Evolutionary conservation across 1,140 invertebrate species (phyloP).

Genomic region (Fopius arisanus): DNA sequence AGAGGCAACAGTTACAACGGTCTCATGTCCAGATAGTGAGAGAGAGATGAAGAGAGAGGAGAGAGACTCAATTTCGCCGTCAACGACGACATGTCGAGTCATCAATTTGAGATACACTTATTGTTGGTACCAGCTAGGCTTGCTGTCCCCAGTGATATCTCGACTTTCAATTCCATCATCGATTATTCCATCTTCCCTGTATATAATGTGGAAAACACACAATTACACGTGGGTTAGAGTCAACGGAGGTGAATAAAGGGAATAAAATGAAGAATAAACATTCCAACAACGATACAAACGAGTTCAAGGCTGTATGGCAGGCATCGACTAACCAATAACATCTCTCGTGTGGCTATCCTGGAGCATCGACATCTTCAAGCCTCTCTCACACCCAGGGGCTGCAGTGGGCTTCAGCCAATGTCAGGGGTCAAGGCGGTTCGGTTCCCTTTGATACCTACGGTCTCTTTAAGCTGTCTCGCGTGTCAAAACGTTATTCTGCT

Average conservation of each 20-base stretch:
- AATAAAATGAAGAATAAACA: background rate
- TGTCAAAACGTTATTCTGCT: slow-evolving; percentile 42
- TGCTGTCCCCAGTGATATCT: background rate
- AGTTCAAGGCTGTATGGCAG: background rate
- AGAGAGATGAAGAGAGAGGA: background rate
- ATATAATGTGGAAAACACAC: background rate
- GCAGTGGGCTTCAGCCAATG: slow-evolving; percentile 29
- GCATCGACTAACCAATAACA: background rate
- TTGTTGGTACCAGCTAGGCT: background rate
- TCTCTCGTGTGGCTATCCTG: background rate
- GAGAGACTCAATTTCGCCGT: background rate
- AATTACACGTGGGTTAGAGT: background rate
- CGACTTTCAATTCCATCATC: background rate
- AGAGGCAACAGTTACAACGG: background rate
- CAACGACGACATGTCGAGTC: background rate
- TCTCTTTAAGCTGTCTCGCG: slow-evolving; percentile 43
- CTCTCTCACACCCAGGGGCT: background rate
- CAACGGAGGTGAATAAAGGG: background rate
- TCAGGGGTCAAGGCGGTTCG: slow-evolving; percentile 53
- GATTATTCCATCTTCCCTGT: background rate
- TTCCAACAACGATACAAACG: slow-evolving; percentile 5
- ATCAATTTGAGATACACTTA: background rate
- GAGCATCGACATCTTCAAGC: slow-evolving; percentile 17
- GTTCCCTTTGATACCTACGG: slow-evolving; percentile 41
- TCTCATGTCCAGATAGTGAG: background rate